Conservation (phyloP, 2,888 invertebrate species). For the Aproaerema taeniolella region DNA sequence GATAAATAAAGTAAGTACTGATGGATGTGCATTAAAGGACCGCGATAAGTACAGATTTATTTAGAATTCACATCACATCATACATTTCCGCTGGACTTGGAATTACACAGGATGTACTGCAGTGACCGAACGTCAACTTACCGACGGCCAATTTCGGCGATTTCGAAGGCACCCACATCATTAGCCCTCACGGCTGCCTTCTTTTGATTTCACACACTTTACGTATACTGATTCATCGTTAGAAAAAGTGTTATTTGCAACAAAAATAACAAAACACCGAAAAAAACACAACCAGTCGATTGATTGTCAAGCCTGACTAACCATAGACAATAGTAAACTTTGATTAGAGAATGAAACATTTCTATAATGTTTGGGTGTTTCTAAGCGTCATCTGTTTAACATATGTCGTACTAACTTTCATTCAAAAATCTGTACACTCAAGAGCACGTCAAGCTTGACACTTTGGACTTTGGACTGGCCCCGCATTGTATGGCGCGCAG, state of each 20-base stretch:
- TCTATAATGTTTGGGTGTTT: too few species aligned
- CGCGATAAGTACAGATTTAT: slow-evolving; percentile 23
- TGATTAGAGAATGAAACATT: too few species aligned
- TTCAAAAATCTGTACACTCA: too few species aligned
- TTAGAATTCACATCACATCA: slow-evolving; percentile 64
- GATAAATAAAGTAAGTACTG: too few species aligned
- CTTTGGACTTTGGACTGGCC: too few species aligned
- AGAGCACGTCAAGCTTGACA: too few species aligned
- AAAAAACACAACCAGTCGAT: slow-evolving; percentile 13
- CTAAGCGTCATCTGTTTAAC: too few species aligned
- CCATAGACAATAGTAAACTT: slow-evolving; percentile 6
- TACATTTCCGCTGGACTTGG: slow-evolving; percentile 64
- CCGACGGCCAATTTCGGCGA: slow-evolving; percentile 86
- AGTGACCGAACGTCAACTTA: slow-evolving; percentile 70
- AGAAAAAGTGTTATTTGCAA: slow-evolving; percentile 27
- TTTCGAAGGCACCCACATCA: slow-evolving; percentile 86
- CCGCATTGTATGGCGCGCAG: too few species aligned
- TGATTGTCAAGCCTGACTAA: slow-evolving; percentile 7
- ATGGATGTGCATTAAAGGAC: not conserved
- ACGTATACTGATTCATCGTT: slow-evolving; percentile 27
- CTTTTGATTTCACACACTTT: not conserved
- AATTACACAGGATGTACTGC: slow-evolving; percentile 54
- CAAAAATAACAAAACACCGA: slow-evolving; percentile 33
- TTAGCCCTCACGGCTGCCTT: slow-evolving; percentile 1
- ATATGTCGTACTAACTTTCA: too few species aligned